phyloP scores from a whole-genome alignment of 1,140 invertebrate genomes.

The Leptopilina boulardi region DNA sequence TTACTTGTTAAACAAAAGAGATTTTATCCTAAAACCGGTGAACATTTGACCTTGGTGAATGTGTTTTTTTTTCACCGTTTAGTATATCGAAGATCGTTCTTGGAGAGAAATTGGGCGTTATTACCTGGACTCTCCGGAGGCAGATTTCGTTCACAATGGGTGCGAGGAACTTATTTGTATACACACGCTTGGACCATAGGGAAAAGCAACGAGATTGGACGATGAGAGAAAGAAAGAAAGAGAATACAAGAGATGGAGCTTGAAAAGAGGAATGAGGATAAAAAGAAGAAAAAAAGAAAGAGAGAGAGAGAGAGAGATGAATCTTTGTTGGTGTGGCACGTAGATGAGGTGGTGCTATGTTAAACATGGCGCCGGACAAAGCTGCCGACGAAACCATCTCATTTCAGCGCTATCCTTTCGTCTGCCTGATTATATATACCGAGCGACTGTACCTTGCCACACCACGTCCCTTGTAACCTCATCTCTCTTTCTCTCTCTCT shows the following conservation, averaged over 20 bases:
- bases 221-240: slow-evolving; percentile 49
- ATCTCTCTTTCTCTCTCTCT: slow-evolving; percentile 40
- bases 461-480: slow-evolving; percentile 50
- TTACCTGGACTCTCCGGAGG: slow-evolving; percentile 54
- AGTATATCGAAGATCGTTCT: slow-evolving; percentile 46
- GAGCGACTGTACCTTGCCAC: slow-evolving; percentile 59
- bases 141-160: slow-evolving; percentile 61
- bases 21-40: slow-evolving; percentile 28
- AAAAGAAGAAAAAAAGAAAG: slow-evolving; percentile 39
- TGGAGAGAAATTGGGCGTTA: slow-evolving; percentile 46
- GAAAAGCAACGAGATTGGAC: slow-evolving; percentile 36
- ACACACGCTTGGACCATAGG: slow-evolving; percentile 47
- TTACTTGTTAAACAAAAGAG: not conserved
- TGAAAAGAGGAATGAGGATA: slow-evolving; percentile 29
- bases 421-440: slow-evolving; percentile 72
- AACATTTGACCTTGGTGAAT: slow-evolving; percentile 37
- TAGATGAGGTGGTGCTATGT: slow-evolving; percentile 73
- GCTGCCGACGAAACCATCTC: slow-evolving; percentile 75
- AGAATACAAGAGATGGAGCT: slow-evolving; percentile 61
- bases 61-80: not conserved
- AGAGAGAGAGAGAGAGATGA: slow-evolving; percentile 63
- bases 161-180: slow-evolving; percentile 66
- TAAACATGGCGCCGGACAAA: slow-evolving; percentile 75
- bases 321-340: slow-evolving; percentile 64
- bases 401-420: slow-evolving; percentile 72